These are phyloP conservation scores for Typhlichthys eigenmanni DNA, from an alignment of 2,797 vertebrate species.

Conservation along the genomic window DNA sequence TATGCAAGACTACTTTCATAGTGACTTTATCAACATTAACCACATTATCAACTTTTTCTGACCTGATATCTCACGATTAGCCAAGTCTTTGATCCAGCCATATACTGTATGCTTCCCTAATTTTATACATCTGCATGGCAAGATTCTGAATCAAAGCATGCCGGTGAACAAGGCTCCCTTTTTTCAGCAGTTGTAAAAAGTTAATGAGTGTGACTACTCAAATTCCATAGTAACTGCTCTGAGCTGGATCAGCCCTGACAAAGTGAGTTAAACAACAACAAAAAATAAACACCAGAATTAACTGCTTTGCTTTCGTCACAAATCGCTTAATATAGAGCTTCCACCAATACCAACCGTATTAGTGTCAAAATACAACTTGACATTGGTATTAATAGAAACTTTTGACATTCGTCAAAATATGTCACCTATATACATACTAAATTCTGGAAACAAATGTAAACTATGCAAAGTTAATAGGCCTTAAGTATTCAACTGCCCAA, in stretches of 20 bases:
- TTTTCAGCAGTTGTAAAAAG: conserved; percentile 38
- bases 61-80: neutral
- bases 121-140: neutral
- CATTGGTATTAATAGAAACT: neutral
- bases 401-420: too few species aligned
- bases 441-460: too few species aligned
- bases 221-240: conserved; percentile 52
- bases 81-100: neutral
- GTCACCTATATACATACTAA: neutral
- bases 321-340: conserved; percentile 12
- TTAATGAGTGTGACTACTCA: conserved; percentile 38
- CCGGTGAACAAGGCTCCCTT: conserved; percentile 18
- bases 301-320: neutral
- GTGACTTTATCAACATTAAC: too few species aligned
- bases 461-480: too few species aligned
- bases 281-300: conserved; percentile 11
- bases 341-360: neutral
- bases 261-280: conserved; percentile 19
- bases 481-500: neutral
- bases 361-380: neutral
- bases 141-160: conserved; percentile 19
- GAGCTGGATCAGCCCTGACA: conserved; percentile 20
- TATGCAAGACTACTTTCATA: too few species aligned
- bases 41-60: neutral
- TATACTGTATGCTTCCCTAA: neutral